Conservation (phyloP, 2,113 vertebrate species). For the Mormyrus lacerda region DNA sequence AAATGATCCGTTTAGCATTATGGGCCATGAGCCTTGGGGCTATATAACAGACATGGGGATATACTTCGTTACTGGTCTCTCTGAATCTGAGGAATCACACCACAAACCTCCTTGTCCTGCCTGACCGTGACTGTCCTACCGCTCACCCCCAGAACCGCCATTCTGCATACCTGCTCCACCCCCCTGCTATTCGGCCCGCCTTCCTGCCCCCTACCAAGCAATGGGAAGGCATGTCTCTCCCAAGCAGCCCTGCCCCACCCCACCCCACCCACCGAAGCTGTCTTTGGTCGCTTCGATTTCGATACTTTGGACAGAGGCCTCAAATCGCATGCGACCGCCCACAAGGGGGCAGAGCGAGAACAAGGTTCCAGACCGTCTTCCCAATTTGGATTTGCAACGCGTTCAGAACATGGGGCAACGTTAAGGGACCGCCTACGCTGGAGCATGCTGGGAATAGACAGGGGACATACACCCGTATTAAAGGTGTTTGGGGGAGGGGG, state of each 20-base stretch:
- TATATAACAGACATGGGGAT: neutral
- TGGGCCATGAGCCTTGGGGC: neutral
- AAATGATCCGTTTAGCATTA: neutral
- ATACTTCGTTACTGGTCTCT: neutral
- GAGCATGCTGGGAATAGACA: neutral
- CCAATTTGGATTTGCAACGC: neutral
- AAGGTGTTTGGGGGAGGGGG: neutral
- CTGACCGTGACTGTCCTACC: neutral
- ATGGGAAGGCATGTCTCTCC: neutral
- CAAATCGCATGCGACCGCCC: neutral
- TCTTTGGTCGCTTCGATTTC: neutral
- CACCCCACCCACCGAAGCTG: neutral
- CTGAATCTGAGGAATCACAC: neutral
- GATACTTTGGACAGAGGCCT: neutral
- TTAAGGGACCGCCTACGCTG: neutral
- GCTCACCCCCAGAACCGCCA: neutral
- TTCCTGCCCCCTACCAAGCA: neutral
- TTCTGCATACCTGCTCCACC: neutral
- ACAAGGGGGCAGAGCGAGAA: constrained; percentile 8
- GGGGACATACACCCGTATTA: neutral
- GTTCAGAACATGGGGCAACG: neutral
- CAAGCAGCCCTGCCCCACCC: neutral
- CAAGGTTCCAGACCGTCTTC: neutral
- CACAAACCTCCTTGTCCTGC: neutral
- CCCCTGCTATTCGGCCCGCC: neutral